Conservation (phyloP, 2,113 vertebrate species). For the Notiomystis cincta region DNA sequence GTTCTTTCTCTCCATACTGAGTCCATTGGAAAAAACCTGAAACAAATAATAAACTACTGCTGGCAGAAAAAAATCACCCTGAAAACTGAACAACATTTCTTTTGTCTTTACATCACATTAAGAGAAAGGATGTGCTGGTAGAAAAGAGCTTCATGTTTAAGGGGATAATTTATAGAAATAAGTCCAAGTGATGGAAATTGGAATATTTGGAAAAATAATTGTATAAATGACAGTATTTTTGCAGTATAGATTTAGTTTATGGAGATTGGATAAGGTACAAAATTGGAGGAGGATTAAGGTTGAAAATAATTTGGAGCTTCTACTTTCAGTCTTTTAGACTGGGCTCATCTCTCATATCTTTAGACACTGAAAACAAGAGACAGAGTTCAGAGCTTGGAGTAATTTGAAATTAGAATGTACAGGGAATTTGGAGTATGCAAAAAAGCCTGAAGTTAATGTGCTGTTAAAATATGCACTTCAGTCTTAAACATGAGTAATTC, state of each 20-base stretch:
- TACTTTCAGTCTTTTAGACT: background rate
- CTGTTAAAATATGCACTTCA: background rate
- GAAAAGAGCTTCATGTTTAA: background rate
- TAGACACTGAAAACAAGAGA: background rate
- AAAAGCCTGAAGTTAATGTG: background rate
- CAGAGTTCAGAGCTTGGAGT: background rate
- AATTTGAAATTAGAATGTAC: background rate
- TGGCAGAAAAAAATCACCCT: background rate
- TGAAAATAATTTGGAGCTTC: background rate
- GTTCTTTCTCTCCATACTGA: background rate
- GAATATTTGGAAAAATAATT: background rate
- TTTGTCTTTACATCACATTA: background rate
- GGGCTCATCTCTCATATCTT: background rate
- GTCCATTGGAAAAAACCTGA: background rate
- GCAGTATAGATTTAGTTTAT: background rate
- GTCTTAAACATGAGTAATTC: background rate
- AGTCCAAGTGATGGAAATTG: background rate
- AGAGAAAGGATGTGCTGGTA: background rate
- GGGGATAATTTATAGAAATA: background rate
- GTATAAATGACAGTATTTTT: background rate
- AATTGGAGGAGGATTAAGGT: background rate
- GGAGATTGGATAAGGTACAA: background rate
- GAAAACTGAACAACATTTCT: constrained; percentile 2
- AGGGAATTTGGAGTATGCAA: background rate
- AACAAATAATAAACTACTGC: background rate